Evolutionary conservation across 2,113 vertebrate genomes (phyloP), one percentile per base, ranked within the genome.

Genomic region (Plectropomus leopardus): DNA sequence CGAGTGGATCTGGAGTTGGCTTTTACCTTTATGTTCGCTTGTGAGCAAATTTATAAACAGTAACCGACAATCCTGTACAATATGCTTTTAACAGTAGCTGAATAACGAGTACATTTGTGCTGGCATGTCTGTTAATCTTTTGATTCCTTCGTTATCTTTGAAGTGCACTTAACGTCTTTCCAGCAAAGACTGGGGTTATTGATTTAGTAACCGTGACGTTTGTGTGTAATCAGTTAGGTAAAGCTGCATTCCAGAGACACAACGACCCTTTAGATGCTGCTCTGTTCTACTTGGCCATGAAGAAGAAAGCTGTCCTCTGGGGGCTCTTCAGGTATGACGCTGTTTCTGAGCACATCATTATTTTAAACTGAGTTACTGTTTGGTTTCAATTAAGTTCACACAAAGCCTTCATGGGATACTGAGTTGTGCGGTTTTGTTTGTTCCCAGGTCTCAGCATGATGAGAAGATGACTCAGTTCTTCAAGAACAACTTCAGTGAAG

Each of bases 391-490:
- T 4, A 42, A 53, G 11, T 53, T n/a, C 42, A n/a, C 16, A 54
- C 28, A 23, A 28, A 72, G 32, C 16, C 7, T 10, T 24, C 3
- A 23, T 53, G 17, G 8, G 8, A 50, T 53, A 0, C 15, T 7
- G 2, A 77, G 11, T 15, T 63, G 0, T 72, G 54, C 83, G 3
- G n/a, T 45, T 80, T 77, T 50, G 32, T 68, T 51, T 30, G n/a
- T n/a, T 64, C 63, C 66, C 85, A 99, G 98, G 88, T 99, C 98
- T 82, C 98, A 99, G 86, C 96, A 98, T 0, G 97, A 99, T 65
- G 96, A 98, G 80, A 99, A 99, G 94, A 99, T 99, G 98, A 99
- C 98, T 58, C 93, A 95, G 58, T 99, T 99, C 92, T 99, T 99
- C 93, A 99, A 98, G 86, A 97, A 98, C 89, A 99, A 98, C 92